Conservation (phyloP, 2,888 invertebrate genomes). For the Rhagonycha fulva region DNA sequence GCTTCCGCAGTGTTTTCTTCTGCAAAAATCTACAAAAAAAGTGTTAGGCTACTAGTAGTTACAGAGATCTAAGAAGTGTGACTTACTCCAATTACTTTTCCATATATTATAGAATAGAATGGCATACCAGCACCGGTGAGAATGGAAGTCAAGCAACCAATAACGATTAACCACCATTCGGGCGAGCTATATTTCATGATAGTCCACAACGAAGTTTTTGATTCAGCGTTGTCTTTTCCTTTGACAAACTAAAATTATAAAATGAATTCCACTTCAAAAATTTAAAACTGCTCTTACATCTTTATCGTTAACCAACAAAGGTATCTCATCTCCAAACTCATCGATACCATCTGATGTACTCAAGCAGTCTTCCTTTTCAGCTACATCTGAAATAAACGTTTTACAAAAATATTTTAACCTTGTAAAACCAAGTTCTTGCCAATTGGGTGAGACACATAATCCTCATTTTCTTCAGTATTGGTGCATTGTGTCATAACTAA, state of each 20-base stretch:
- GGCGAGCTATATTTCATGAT: conserved; percentile 67
- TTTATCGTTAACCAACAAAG: neutral
- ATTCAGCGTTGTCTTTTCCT: neutral
- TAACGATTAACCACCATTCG: conserved; percentile 68
- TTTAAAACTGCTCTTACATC: neutral
- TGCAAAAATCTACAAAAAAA: conserved; percentile 55
- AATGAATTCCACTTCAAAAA: neutral
- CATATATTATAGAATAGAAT: conserved; percentile 71
- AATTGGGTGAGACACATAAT: neutral
- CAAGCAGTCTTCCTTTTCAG: neutral
- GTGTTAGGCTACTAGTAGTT: no score
- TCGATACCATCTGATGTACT: conserved; percentile 5
- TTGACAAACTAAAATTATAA: conserved; percentile 1
- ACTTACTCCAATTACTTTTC: conserved; percentile 69
- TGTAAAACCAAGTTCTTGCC: no score
- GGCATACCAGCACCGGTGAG: conserved; percentile 75
- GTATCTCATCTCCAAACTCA: neutral
- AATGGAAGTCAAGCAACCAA: conserved; percentile 66
- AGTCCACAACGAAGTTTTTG: conserved; percentile 37
- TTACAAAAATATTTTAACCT: no score
- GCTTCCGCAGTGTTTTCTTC: conserved; percentile 58
- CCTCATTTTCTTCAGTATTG: conserved; percentile 12
- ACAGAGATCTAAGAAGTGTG: no score
- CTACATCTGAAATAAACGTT: neutral
- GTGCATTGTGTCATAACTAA: conserved; percentile 68